Percentiles rank a stretch among this genome's conserved stretches.
Evolutionary conservation across 2,888 invertebrate genomes (phyloP).

Genomic region (Dolichomitus sp.): DNA sequence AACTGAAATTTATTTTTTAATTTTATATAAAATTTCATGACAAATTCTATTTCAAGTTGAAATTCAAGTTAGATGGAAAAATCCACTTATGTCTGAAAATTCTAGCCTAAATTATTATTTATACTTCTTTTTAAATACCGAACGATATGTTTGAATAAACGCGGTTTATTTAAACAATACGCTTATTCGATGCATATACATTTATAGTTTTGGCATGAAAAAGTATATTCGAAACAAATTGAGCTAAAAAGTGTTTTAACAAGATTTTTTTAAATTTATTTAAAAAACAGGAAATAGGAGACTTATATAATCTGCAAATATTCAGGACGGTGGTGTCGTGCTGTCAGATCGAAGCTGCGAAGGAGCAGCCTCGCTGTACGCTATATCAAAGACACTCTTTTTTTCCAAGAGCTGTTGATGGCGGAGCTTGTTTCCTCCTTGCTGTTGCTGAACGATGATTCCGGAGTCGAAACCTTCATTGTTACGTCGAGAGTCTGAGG

Average conservation of each 20-base stretch:
- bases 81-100: neutral
- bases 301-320: slow-evolving; percentile 7
- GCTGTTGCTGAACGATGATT: slow-evolving; percentile 89
- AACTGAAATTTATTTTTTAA: neutral
- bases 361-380: slow-evolving; percentile 96
- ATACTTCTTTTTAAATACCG: slow-evolving; percentile 6
- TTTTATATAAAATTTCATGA: neutral
- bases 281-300: neutral
- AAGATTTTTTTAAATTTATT: slow-evolving; percentile 14
- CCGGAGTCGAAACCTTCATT: slow-evolving; percentile 89
- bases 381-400: slow-evolving; percentile 97
- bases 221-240: slow-evolving; percentile 44
- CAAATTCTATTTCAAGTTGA: neutral
- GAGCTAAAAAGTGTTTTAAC: slow-evolving; percentile 28
- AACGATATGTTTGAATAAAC: slow-evolving; percentile 26
- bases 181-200: slow-evolving; percentile 34
- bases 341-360: slow-evolving; percentile 94
- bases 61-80: neutral
- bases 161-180: slow-evolving; percentile 15
- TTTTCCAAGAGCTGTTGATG: slow-evolving; percentile 90
- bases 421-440: slow-evolving; percentile 75
- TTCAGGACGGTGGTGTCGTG: slow-evolving; percentile 90
- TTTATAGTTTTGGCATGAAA: slow-evolving; percentile 58
- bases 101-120: slow-evolving; percentile 28
- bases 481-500: slow-evolving; percentile 64